Evolutionary conservation across 2,797 vertebrate genomes (phyloP).

Genomic region (Melanotaenia boesemani): DNA sequence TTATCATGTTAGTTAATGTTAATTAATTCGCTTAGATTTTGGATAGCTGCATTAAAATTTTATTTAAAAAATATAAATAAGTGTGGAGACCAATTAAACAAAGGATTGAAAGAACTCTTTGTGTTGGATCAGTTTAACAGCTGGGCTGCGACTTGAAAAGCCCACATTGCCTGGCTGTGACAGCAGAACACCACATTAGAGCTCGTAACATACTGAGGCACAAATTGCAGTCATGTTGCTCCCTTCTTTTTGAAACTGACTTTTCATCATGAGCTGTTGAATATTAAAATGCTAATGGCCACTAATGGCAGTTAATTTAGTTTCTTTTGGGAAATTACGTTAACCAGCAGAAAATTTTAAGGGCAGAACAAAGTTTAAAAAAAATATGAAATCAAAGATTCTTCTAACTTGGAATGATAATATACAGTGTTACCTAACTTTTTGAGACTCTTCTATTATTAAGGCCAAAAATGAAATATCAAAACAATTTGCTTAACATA

Average conservation of each 20-base stretch:
- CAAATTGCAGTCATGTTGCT: slow-evolving; percentile 57
- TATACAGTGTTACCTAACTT: slow-evolving; percentile 18
- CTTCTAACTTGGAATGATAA: slow-evolving; percentile 48
- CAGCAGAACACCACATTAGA: slow-evolving; percentile 23
- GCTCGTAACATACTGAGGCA: slow-evolving; percentile 36
- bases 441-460: slow-evolving; percentile 18
- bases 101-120: slow-evolving; percentile 2
- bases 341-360: slow-evolving; percentile 37
- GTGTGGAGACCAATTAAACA: slow-evolving; percentile 25
- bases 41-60: not conserved
- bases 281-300: slow-evolving; percentile 68
- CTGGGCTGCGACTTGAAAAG: slow-evolving; percentile 20
- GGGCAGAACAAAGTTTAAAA: slow-evolving; percentile 22
- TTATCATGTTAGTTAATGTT: not conserved
- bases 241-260: slow-evolving; percentile 64
- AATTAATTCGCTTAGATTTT: not conserved
- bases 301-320: slow-evolving; percentile 68
- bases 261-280: slow-evolving; percentile 68
- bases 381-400: slow-evolving; percentile 56
- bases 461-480: slow-evolving; percentile 5
- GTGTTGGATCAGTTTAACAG: slow-evolving; percentile 18
- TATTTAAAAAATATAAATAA: slow-evolving; percentile 1
- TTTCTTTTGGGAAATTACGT: slow-evolving; percentile 40
- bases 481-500: slow-evolving; percentile 25
- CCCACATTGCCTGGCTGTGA: slow-evolving; percentile 9